Evolutionary conservation across 2,888 invertebrate species (phyloP).

Genomic region (Leucania comma): DNA sequence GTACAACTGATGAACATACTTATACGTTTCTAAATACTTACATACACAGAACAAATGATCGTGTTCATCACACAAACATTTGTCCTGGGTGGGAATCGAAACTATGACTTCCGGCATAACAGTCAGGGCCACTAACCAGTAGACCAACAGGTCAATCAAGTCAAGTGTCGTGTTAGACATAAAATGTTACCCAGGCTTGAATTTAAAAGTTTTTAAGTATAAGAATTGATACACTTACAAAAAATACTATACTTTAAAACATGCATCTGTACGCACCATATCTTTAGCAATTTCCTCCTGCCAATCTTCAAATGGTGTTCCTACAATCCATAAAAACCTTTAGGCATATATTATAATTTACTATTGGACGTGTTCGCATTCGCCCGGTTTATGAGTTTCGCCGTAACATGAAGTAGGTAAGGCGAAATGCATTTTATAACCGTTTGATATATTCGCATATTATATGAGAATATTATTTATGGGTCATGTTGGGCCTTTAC

Average conservation of each 20-base stretch:
- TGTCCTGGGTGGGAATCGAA: too few relatives aligned
- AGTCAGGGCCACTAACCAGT: too few relatives aligned
- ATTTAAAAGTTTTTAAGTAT: too few relatives aligned
- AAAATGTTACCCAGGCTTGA: too few relatives aligned
- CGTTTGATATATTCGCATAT: constrained; percentile 49
- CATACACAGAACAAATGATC: too few relatives aligned
- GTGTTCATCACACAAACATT: too few relatives aligned
- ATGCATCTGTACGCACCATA: neutral
- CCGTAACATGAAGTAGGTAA: constrained; percentile 55
- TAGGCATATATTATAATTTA: constrained; percentile 75
- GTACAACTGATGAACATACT: too few relatives aligned
- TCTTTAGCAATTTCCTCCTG: constrained; percentile 11
- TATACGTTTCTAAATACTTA: too few relatives aligned
- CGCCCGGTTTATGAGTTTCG: constrained; percentile 63
- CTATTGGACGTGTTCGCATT: constrained; percentile 55
- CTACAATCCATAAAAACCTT: constrained; percentile 67
- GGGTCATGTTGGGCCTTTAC: neutral
- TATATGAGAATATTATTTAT: constrained; percentile 52
- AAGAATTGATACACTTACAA: too few relatives aligned
- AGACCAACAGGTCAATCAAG: too few relatives aligned
- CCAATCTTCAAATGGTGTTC: constrained; percentile 52
- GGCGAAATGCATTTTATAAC: constrained; percentile 62
- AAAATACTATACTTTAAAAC: neutral
- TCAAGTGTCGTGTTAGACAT: too few relatives aligned
- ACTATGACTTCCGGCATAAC: too few relatives aligned